Base-by-base conservation (phyloP, 1,140 invertebrate genomes). In the Popillia japonica region DNA sequence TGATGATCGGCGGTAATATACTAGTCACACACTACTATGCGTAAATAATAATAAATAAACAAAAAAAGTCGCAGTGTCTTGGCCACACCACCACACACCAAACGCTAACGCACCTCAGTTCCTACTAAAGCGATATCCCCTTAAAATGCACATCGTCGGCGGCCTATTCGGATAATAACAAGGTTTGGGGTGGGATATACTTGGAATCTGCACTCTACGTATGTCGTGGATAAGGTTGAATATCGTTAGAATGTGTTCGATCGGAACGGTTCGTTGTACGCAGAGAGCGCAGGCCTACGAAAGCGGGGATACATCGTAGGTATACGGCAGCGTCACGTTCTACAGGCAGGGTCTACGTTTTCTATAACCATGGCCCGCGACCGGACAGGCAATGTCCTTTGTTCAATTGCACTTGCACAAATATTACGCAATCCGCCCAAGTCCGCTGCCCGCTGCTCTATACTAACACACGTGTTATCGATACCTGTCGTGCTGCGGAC, bases 351-450 rank as follows among this genome's bases (percentile, higher is more conserved):
- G 40, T 73, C 27, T 20, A 17, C 72, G 27, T 42, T 73, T n/a
- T 17, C 27, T 42, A 27, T 73, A 41, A 14, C 72, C 72, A 14
- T 73, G 72, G 23, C n/a, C 20, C 72, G 72, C 9, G 23, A 42
- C 40, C 34, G 72, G 72, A 73, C 78, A 79, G 78, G 77, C 81
- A 78, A 82, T 77, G 79, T 80, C 81, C 81, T 83, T 83, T 83
- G 82, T 83, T 80, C 80, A 79, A 81, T 74, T 83, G 81, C 82
- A 83, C 82, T 82, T 83, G 82, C 82, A 83, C 81, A 81, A 80
- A 81, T 81, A 81, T 83, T 83, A 83, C 80, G 81, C 80, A 83
- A 82, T 73, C 40, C 72, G 27, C 64, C 27, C 20, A 27, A 68
- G 27, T 27, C 27, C 40, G 72, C 72, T 42, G n/a, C n/a, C 72